Evolutionary conservation across 2,797 vertebrate genomes (phyloP).

Genomic region (Poecilia picta): DNA sequence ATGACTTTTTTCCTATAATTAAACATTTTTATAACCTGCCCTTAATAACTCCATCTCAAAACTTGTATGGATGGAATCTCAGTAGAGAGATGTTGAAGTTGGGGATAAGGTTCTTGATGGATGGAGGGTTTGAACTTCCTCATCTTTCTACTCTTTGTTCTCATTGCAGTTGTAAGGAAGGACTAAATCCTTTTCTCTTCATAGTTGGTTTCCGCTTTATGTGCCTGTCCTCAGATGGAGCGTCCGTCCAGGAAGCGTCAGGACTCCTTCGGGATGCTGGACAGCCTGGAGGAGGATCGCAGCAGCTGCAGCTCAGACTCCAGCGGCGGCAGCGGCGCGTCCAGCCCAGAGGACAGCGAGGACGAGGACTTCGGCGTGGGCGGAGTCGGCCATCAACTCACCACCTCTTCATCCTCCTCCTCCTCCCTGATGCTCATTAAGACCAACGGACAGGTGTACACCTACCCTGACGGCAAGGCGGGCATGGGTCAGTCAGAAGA

Average conservation of each 20-base stretch:
- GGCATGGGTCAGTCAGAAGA: conserved; percentile 88
- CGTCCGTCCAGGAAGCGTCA: conserved; percentile 85
- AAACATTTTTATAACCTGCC: too few species aligned
- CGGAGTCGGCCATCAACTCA: conserved; percentile 45
- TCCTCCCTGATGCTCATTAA: conserved; percentile 92
- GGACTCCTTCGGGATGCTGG: conserved; percentile 93
- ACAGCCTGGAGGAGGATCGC: conserved; percentile 85
- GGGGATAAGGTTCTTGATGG: neutral
- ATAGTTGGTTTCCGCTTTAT: neutral
- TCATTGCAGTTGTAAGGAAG: neutral
- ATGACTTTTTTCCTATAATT: too few species aligned
- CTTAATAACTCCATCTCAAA: too few species aligned
- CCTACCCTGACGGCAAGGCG: conserved; percentile 94
- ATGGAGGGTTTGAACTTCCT: neutral
- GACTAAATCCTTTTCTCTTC: neutral
- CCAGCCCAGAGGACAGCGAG: conserved; percentile 92
- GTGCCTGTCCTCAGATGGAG: conserved; percentile 78
- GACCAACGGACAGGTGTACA: conserved; percentile 97
- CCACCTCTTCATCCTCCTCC: conserved; percentile 19
- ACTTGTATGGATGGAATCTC: too few species aligned
- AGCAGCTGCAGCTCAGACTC: conserved; percentile 94
- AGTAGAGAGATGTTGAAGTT: too few species aligned
- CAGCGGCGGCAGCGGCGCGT: conserved; percentile 84
- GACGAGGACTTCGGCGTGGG: conserved; percentile 82
- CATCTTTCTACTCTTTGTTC: neutral